Evolutionary conservation across 2,113 vertebrate genomes (phyloP).

Genomic region (Lepus americanus): DNA sequence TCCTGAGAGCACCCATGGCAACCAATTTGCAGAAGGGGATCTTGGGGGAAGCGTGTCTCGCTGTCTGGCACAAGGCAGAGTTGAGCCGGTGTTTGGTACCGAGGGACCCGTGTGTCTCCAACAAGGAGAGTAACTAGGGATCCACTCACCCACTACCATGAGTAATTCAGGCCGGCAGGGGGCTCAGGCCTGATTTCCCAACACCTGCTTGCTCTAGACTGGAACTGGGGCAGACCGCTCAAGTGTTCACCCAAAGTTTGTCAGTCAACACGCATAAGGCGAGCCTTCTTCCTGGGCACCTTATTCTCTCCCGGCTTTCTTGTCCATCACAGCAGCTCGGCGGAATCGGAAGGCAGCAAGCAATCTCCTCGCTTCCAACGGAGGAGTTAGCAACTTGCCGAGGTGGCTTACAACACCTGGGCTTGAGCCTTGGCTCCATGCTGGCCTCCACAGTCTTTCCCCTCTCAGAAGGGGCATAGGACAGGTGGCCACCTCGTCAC

Average conservation of each 20-base stretch:
- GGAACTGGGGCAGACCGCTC: neutral
- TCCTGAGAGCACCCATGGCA: rapidly evolving
- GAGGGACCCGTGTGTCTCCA: neutral
- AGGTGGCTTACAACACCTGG: neutral
- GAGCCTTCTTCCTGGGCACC: rapidly evolving
- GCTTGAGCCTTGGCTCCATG: neutral
- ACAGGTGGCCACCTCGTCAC: neutral
- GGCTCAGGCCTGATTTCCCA: neutral
- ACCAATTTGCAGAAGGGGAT: rapidly evolving
- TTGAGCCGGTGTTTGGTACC: neutral
- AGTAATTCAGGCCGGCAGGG: no score
- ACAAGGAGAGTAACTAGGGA: neutral
- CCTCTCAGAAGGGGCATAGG: neutral
- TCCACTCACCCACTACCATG: no score
- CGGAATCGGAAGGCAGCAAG: neutral
- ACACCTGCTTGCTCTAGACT: neutral
- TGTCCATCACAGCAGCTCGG: neutral
- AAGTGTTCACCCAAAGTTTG: neutral
- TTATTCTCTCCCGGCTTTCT: neutral
- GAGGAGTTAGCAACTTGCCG: neutral
- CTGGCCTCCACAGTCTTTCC: neutral
- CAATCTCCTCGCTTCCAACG: neutral
- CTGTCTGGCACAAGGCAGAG: neutral
- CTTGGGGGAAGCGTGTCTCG: rapidly evolving
- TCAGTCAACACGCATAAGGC: neutral